phyloP scores from a whole-genome alignment of 1,140 invertebrate genomes.

The Drosophila sp. region DNA sequence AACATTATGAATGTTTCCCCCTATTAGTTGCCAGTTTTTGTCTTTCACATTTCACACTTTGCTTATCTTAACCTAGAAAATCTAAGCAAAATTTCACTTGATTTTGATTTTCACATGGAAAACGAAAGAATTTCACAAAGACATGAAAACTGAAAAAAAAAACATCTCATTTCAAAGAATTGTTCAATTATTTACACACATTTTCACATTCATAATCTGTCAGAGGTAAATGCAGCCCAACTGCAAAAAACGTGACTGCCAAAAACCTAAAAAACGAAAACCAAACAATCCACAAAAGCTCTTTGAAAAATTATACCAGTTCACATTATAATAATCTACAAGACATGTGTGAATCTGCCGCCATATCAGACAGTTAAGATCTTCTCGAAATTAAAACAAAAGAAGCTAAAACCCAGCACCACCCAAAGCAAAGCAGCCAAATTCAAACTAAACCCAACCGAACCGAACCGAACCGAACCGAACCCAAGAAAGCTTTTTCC shows the following conservation, averaged over 20 bases:
- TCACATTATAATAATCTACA: slow-evolving; percentile 76
- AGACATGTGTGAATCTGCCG: slow-evolving; percentile 77
- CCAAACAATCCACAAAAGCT: slow-evolving; percentile 42
- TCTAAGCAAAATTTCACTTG: slow-evolving; percentile 19
- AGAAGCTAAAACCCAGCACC: slow-evolving; percentile 28
- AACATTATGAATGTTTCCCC: not conserved
- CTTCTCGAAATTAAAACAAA: slow-evolving; percentile 41
- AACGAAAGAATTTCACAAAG: not conserved
- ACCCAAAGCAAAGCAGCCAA: slow-evolving; percentile 46
- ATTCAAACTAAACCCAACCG: slow-evolving; percentile 3
- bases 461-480: not conserved
- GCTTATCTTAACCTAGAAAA: slow-evolving; percentile 22
- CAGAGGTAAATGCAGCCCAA: slow-evolving; percentile 31
- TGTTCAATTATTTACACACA: slow-evolving; percentile 49
- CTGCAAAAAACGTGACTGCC: slow-evolving; percentile 61
- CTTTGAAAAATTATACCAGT: slow-evolving; percentile 53
- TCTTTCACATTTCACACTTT: not conserved
- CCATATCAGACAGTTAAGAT: slow-evolving; percentile 60
- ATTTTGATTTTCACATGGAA: slow-evolving; percentile 37
- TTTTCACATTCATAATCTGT: slow-evolving; percentile 41
- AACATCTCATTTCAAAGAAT: slow-evolving; percentile 55
- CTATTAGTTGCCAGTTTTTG: not conserved
- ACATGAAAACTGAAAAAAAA: slow-evolving; percentile 10
- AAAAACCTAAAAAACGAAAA: slow-evolving; percentile 40
- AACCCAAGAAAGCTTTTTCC: slow-evolving; percentile 47